A percentile compares a stretch with the other conserved stretches of the same genome.
These are phyloP conservation scores for Gavialis gangeticus DNA, from an alignment of 2,113 vertebrate genomes.

Conservation along the genomic window DNA sequence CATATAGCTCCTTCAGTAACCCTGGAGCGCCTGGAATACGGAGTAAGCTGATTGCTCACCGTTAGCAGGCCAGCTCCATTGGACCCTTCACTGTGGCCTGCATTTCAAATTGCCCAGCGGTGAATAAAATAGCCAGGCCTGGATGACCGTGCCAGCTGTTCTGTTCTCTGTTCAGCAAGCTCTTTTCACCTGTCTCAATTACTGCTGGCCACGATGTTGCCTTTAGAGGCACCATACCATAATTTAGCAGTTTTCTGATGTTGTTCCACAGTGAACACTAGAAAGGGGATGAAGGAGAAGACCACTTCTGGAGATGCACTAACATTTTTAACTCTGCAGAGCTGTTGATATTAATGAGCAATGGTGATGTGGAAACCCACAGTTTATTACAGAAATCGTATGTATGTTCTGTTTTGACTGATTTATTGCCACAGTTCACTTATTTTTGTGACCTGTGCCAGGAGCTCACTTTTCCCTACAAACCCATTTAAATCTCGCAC, in stretches of 20 bases:
- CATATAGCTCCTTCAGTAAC: background rate
- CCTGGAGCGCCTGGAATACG: accelerated
- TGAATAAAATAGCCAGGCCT: background rate
- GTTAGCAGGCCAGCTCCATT: background rate
- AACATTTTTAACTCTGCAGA: background rate
- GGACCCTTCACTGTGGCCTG: background rate
- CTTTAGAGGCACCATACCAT: accelerated
- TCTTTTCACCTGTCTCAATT: background rate
- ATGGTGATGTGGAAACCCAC: background rate
- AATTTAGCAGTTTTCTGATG: background rate
- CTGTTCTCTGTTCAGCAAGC: background rate
- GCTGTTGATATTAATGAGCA: background rate
- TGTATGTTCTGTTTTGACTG: accelerated
- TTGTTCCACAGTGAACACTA: accelerated
- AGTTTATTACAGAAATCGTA: accelerated
- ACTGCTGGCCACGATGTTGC: too few relatives aligned
- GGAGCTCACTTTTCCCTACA: background rate
- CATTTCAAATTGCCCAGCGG: background rate
- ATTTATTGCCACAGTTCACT: background rate
- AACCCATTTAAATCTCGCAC: background rate
- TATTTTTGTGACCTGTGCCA: background rate
- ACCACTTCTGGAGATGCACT: background rate
- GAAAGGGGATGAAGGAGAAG: background rate
- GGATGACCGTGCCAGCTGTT: background rate
- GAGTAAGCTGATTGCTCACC: background rate